These are phyloP conservation scores for Cetonia aurata DNA, from an alignment of 2,888 invertebrate genomes.

Conservation along the genomic window DNA sequence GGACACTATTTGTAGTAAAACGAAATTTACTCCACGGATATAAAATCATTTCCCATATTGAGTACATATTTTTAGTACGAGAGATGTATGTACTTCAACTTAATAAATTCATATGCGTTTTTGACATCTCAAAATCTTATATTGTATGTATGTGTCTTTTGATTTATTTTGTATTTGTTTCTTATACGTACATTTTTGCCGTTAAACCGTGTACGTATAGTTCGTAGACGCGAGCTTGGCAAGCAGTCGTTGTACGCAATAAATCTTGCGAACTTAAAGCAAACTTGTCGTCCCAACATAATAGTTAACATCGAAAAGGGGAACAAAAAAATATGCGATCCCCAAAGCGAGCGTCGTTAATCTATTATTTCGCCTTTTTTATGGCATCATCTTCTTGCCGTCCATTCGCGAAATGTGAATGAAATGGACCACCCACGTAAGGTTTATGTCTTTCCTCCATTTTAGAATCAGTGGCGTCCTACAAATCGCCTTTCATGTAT, in stretches of 20 bases:
- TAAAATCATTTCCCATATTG: too few species aligned
- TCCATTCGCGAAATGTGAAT: constrained; percentile 32
- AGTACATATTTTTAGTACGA: too few species aligned
- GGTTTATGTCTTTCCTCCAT: neutral
- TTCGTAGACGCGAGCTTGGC: too few species aligned
- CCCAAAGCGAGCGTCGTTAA: constrained; percentile 28
- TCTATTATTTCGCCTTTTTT: constrained; percentile 25
- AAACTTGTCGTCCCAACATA: constrained; percentile 30
- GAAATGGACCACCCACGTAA: constrained; percentile 27
- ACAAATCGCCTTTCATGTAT: neutral
- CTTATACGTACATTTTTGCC: too few species aligned
- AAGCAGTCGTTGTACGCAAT: constrained; percentile 12
- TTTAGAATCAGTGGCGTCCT: constrained; percentile 18
- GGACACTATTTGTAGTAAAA: too few species aligned
- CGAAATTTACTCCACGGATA: too few species aligned
- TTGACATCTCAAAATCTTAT: too few species aligned
- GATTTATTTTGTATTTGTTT: too few species aligned
- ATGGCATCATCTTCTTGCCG: constrained; percentile 21
- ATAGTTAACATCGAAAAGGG: constrained; percentile 26
- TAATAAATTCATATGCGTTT: too few species aligned
- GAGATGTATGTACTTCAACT: too few species aligned
- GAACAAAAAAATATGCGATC: constrained; percentile 22
- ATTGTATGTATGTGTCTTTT: too few species aligned
- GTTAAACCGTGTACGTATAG: too few species aligned
- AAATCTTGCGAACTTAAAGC: constrained; percentile 21